Percentiles rank a stretch among this genome's conserved stretches.
phyloP scores from a whole-genome alignment of 2,113 vertebrate genomes.

The Daphoenositta chrysoptera region DNA sequence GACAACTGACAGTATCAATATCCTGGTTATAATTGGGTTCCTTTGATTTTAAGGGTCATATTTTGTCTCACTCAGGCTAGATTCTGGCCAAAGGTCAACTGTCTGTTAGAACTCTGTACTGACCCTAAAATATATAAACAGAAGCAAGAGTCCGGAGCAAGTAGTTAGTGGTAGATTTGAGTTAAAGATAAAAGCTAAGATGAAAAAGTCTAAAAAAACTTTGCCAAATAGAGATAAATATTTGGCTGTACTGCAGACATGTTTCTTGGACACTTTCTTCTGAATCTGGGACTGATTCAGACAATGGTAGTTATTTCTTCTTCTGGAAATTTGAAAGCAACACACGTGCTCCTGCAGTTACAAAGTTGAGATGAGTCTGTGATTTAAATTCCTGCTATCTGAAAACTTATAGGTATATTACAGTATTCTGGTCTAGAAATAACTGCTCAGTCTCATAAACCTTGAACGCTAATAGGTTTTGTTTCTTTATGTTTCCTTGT shows the following conservation, averaged over 20 bases:
- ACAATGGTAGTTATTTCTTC: not conserved
- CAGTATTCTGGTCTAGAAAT: not conserved
- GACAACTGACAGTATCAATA: not conserved
- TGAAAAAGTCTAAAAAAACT: not conserved
- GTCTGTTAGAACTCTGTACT: not conserved
- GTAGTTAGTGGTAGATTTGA: not conserved
- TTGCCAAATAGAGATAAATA: not conserved
- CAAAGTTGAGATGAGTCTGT: not conserved
- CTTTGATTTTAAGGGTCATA: not conserved
- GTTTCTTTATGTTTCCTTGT: fast-evolving
- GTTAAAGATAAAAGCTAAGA: not conserved
- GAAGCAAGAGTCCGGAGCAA: not conserved
- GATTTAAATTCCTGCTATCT: not conserved
- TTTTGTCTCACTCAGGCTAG: not conserved
- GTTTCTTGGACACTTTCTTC: not conserved
- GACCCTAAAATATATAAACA: not conserved
- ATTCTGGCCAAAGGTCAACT: not conserved
- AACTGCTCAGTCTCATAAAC: not conserved
- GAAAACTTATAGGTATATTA: not conserved
- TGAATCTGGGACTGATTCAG: not conserved
- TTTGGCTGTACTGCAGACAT: not conserved
- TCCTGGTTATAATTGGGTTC: not conserved
- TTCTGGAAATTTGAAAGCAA: not conserved
- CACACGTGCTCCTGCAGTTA: fast-evolving
- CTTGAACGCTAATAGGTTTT: not conserved